Evolutionary conservation across 2,888 invertebrate species (phyloP).

Genomic region (Cordilura impudica): DNA sequence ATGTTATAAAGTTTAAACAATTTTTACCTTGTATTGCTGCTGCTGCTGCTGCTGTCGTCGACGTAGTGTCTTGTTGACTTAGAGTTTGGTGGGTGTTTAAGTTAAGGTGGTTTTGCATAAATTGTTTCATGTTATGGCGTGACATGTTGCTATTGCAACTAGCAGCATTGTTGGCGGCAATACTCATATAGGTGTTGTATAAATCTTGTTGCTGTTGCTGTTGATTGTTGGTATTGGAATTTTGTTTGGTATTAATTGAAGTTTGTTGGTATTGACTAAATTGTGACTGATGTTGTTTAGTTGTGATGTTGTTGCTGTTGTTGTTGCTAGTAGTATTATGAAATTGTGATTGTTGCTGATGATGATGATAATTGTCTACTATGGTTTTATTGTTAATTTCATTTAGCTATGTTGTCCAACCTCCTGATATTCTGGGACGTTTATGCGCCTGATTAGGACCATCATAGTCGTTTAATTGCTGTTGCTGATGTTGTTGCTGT

Average conservation of each 20-base stretch:
- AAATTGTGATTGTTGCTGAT: conserved; percentile 62
- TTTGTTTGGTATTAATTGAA: conserved; percentile 45
- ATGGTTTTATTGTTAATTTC: conserved; percentile 60
- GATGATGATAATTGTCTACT: conserved; percentile 56
- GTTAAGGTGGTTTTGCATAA: conserved; percentile 72
- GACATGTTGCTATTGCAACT: conserved; percentile 61
- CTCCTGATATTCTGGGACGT: conserved; percentile 91
- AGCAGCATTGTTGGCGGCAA: conserved; percentile 14
- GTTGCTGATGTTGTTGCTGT: conserved; percentile 70
- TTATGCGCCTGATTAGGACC: conserved; percentile 81
- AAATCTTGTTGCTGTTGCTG: conserved; percentile 60
- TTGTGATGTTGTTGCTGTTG: conserved; percentile 63
- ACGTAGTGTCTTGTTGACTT: conserved; percentile 56
- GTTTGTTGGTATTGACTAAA: conserved; percentile 59
- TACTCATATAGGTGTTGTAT: conserved; percentile 53
- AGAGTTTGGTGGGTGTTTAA: conserved; percentile 59
- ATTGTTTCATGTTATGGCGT: conserved; percentile 62
- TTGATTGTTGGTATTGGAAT: conserved; percentile 45
- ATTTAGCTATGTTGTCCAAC: conserved; percentile 91
- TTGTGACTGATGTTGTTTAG: conserved; percentile 52
- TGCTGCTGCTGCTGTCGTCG: conserved; percentile 48
- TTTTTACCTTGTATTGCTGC: conserved; percentile 51
- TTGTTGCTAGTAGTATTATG: conserved; percentile 30
- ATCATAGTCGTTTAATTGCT: conserved; percentile 80
- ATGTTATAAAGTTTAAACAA: conserved; percentile 51